Conservation (phyloP, 2,888 invertebrate species). For the Auanema freiburgensis region DNA sequence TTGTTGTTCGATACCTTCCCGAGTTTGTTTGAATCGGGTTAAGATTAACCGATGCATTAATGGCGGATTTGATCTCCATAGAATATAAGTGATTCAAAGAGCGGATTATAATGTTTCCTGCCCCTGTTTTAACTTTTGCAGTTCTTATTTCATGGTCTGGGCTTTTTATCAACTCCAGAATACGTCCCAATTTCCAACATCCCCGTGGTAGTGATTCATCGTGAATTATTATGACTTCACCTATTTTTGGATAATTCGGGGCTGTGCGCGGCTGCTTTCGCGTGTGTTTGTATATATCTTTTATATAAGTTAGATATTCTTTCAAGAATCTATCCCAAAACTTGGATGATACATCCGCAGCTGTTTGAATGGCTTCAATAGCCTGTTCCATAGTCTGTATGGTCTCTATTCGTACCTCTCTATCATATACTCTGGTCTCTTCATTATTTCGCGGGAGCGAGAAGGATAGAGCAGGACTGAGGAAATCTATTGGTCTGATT, state of each 20-base stretch:
- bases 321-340: not conserved
- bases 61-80: not conserved
- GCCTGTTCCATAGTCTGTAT: slow-evolving; percentile 5
- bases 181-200: not conserved
- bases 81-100: not conserved
- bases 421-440: not conserved
- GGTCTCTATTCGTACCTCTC: not conserved
- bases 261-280: not conserved
- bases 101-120: not conserved
- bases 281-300: not conserved
- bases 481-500: not conserved
- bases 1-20: too few relatives aligned
- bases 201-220: not conserved
- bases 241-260: not conserved
- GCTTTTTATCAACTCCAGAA: not conserved
- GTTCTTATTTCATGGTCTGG: not conserved
- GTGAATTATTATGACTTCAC: not conserved
- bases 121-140: not conserved
- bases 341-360: not conserved
- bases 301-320: slow-evolving; percentile 1
- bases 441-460: not conserved
- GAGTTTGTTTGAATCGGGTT: too few relatives aligned
- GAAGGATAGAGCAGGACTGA: not conserved
- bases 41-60: too few relatives aligned
- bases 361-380: not conserved